Evolutionary conservation across 2,113 vertebrate genomes (phyloP).

Genomic region (Corapipo altera): DNA sequence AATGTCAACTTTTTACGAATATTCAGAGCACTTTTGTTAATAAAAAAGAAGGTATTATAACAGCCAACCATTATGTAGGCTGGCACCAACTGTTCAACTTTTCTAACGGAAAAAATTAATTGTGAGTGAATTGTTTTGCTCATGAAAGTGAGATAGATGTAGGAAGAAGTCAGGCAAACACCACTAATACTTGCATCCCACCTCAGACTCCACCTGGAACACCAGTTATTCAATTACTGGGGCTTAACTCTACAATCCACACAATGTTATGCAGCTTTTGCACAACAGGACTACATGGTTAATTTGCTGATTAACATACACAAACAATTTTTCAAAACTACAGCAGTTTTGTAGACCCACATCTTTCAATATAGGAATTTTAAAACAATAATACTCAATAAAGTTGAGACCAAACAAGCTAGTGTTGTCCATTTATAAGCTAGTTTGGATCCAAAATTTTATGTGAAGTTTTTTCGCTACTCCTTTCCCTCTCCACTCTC

Average conservation of each 20-base stretch:
- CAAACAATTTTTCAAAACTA: background rate
- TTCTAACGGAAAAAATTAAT: background rate
- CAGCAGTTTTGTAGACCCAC: background rate
- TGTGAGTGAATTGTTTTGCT: background rate
- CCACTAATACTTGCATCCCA: background rate
- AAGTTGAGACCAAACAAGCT: background rate
- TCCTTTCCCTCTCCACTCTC: background rate
- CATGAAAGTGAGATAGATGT: background rate
- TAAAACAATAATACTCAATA: background rate
- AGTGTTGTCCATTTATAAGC: background rate
- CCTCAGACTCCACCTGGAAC: background rate
- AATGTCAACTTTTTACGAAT: slow-evolving; percentile 36
- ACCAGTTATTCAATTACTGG: background rate
- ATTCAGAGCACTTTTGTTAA: slow-evolving; percentile 9
- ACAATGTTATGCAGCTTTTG: background rate
- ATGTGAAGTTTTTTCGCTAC: background rate
- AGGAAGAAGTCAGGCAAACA: background rate
- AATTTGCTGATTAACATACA: background rate
- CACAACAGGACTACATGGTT: background rate
- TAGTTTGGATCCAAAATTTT: background rate
- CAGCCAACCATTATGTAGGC: background rate
- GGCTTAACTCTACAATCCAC: background rate
- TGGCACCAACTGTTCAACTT: background rate
- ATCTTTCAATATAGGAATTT: background rate
- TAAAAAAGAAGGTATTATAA: background rate